Evolutionary conservation across 2,888 invertebrate species (phyloP), one percentile per base, ranked within the genome.

Genomic region (Lochmaea crataegi): DNA sequence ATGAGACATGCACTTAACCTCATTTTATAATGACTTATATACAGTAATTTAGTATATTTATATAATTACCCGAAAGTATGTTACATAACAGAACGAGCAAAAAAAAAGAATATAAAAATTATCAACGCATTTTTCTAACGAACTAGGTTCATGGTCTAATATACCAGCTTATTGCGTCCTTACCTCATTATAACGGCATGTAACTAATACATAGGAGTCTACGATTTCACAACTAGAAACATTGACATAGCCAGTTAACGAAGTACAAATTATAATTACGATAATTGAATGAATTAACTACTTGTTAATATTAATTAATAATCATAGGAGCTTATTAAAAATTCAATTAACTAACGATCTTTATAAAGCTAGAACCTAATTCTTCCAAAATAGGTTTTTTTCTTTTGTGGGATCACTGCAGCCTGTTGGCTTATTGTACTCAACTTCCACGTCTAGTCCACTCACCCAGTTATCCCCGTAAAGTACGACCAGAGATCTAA

Each of bases 171-270:
- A 53, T n/a, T 16, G 53, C 16, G 53, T 53, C 53, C 53, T 53
- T 53, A 53, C 53, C 16, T 53, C 53, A 53, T 58, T 58, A 58
- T 32, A 58, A 58, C 58, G 58, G 58, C 58, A 58, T 32, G n/a
- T 12, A 58, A 32, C 26, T 58, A 58, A 58, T 58, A 38, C 9
- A 32, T 12, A 26, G 32, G 58, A 58, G 58, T 58, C 58, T 58
- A 26, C 12, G 0, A 58, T 58, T 58, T 58, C 58, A 26, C 26
- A 58, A 58, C 32, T 14, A 10, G n/a, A 32, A 12, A 32, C 58
- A 58, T 58, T 32, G 58, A 58, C 58, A 58, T 26, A 58, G 32
- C 32, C 58, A 26, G 58, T 58, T 58, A 58, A 58, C n/a, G 58
- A 58, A n/a, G 32, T 26, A 58, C 58, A 14, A 58, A 32, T n/a